Evolutionary conservation across 2,797 vertebrate species (phyloP).

Genomic region (Tachyglossus aculeatus): DNA sequence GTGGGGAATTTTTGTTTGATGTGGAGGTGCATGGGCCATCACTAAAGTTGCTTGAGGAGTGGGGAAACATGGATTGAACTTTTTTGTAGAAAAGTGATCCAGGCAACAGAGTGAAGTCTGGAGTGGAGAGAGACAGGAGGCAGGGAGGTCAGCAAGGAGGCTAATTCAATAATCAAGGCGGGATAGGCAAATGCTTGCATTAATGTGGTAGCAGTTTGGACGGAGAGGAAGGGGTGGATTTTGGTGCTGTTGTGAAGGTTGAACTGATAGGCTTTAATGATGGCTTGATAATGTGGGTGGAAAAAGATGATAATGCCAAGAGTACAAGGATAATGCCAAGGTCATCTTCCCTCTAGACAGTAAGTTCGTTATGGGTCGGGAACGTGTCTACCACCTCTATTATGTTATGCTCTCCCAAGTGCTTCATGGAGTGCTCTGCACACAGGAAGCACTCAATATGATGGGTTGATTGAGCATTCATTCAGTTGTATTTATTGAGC

Average conservation of each 20-base stretch:
- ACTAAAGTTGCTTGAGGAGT: neutral
- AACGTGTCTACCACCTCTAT: too few relatives aligned
- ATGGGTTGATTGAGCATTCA: too few relatives aligned
- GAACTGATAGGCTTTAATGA: neutral
- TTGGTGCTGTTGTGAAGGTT: neutral
- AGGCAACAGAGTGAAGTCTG: neutral
- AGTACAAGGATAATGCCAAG: neutral
- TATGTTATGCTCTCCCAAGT: too few relatives aligned
- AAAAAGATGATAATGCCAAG: neutral
- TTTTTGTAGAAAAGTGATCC: neutral
- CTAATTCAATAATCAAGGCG: too few relatives aligned
- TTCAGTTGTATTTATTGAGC: too few relatives aligned
- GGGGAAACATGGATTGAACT: neutral
- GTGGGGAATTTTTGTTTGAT: too few relatives aligned
- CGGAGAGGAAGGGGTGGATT: neutral
- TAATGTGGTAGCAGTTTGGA: neutral
- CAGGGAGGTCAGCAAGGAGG: neutral
- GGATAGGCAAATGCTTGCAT: neutral
- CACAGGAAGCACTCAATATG: too few relatives aligned
- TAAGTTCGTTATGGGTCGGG: too few relatives aligned
- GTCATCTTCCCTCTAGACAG: too few relatives aligned
- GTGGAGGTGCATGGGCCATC: too few relatives aligned
- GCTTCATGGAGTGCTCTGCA: too few relatives aligned
- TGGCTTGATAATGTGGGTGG: neutral
- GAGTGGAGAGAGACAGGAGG: neutral